Conservation (phyloP, 2,888 invertebrate genomes). For the Entomobrya multifasciata region DNA sequence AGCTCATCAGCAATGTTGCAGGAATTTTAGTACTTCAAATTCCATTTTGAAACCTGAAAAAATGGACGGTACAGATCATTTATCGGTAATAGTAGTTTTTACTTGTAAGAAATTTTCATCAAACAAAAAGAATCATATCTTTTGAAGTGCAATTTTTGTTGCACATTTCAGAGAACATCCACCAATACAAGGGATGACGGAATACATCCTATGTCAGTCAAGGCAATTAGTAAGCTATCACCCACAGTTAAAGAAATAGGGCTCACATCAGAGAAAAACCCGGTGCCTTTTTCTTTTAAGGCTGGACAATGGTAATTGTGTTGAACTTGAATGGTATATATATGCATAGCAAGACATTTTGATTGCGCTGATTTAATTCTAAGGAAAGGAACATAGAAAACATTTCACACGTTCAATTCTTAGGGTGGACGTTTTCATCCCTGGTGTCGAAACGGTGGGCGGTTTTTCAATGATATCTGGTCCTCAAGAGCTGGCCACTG, state of each 20-base stretch:
- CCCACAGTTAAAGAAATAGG: conserved; percentile 77
- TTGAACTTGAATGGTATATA: neutral
- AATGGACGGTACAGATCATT: too few relatives aligned
- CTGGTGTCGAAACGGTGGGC: conserved; percentile 81
- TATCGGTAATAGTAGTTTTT: too few relatives aligned
- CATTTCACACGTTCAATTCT: too few relatives aligned
- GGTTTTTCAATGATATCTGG: conserved; percentile 82
- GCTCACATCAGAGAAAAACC: conserved; percentile 80
- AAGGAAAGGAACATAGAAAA: too few relatives aligned
- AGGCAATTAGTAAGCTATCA: conserved; percentile 65
- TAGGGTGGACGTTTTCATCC: conserved; percentile 82
- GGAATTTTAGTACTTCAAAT: too few relatives aligned
- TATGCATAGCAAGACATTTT: too few relatives aligned
- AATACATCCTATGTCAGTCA: conserved; percentile 66
- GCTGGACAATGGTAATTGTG: conserved; percentile 82
- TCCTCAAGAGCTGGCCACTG: conserved; percentile 80
- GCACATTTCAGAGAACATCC: conserved; percentile 59
- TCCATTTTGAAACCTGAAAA: too few relatives aligned
- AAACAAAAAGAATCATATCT: too few relatives aligned
- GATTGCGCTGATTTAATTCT: too few relatives aligned
- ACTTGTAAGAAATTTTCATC: too few relatives aligned
- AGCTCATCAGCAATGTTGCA: too few relatives aligned
- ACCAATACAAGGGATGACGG: conserved; percentile 60
- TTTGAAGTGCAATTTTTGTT: too few relatives aligned
- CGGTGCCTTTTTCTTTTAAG: conserved; percentile 81